Base-by-base conservation (phyloP, 1,140 invertebrate species). In the Tyrophagus putrescentiae region DNA sequence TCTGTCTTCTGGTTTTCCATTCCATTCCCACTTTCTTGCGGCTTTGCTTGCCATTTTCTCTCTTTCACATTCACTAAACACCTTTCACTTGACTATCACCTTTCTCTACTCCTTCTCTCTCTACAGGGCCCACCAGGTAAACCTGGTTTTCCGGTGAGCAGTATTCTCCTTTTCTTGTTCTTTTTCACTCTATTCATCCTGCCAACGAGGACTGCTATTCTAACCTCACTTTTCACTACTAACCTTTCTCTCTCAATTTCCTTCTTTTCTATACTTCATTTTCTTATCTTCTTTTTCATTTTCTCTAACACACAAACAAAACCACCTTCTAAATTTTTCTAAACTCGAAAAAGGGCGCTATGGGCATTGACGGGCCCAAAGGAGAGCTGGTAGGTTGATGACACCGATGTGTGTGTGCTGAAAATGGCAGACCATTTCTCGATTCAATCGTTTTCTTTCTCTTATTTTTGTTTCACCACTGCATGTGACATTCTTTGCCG, bases 351-450 rank as follows among this genome's bases (percentile, higher is more conserved):
- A 75, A 95, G 89, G 90, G 90, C 66, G 86, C 89, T 23, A 91
- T 90, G 69, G 91, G 90, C 66, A 77, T 92, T 71, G 85, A 87
- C 71, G 91, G 91, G 69, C 87, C 88, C 11, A 93, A 94, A 78
- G 90, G 89, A 69, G 86, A 90, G 70, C 77, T 81, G 72, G 87
- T 91, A 79, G 84, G 85, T 80, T 52, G n/a, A n/a, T n/a, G n/a
- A n/a, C n/a, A n/a, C n/a, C n/a, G n/a, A n/a, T n/a, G n/a, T n/a
- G n/a, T n/a, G n/a, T n/a, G n/a, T n/a, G n/a, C n/a, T n/a, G n/a
- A n/a, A n/a, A n/a, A n/a, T n/a, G n/a, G n/a, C n/a, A n/a, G n/a
- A n/a, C n/a, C n/a, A n/a, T n/a, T n/a, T n/a, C n/a, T n/a, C n/a
- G n/a, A n/a, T n/a, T n/a, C n/a, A n/a, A n/a, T n/a, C n/a, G n/a